Base-by-base conservation (phyloP, 2,888 invertebrate species). In the Muscina levida region DNA sequence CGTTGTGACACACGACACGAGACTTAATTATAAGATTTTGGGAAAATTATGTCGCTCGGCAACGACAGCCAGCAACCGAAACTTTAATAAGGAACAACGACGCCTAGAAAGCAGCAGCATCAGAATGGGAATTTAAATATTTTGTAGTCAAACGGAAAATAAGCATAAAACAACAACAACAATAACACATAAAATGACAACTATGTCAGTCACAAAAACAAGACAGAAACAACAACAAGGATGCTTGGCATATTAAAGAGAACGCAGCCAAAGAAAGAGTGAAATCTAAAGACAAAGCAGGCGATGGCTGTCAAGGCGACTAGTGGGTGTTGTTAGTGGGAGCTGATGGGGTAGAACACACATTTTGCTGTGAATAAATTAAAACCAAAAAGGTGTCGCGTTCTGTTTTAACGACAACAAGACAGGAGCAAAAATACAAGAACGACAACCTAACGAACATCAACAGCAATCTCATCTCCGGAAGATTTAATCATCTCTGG, bases 11-110 rank as follows among this genome's bases (percentile, higher is more conserved):
- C 59, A 59, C 51, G 62, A 65, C 51, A 65, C 68, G 51, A 68
- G 68, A 75, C 62, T 37, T 76, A 76, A 76, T 76, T 76, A 76
- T 76, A 76, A 76, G 75, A 76, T 76, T 76, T n/a, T 76, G 10
- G 65, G 17, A 65, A 70, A 76, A 76, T 76, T 70, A 76, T 65
- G 70, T 76, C 31, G 70, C 65, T 70, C 42, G 53, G 70, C 75
- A 70, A 75, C 59, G 74, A 31, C 59, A 11, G 48, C 15, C 26
- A 13, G 26, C 59, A 59, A 39, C 37, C 37, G 8, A 31, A 31
- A 31, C 31, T 31, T 15, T 39, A 39, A 59, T 39, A 17, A 59
- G n/a, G 57, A 57, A 31, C 31, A n/a, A 31, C 4, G 3, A 15
- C 3, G n/a, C 31, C 26, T 26, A 8, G 37, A 15, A 31, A 39